Conservation (phyloP, 2,888 invertebrate species). For the Orthosia cruda region DNA sequence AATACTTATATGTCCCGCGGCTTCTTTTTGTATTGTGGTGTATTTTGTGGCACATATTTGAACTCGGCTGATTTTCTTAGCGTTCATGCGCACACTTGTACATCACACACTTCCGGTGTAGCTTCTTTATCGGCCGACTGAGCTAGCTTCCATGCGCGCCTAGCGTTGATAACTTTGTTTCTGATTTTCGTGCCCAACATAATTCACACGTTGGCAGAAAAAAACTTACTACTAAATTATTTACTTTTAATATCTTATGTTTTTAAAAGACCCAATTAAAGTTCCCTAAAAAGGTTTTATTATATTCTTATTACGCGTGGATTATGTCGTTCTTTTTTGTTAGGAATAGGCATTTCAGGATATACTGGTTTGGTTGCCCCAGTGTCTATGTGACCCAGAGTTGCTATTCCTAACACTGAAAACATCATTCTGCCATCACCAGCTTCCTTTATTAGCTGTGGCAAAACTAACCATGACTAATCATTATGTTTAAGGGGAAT, state of each 20-base stretch:
- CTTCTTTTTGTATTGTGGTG: not conserved
- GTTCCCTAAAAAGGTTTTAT: not conserved
- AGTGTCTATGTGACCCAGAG: not conserved
- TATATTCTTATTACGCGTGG: constrained; percentile 2
- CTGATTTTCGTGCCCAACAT: constrained; percentile 21
- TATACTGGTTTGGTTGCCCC: constrained; percentile 13
- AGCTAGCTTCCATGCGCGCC: constrained; percentile 51
- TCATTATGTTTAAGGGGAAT: not conserved
- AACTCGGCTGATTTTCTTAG: constrained; percentile 54
- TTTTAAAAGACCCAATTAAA: not conserved
- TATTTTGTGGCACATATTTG: not conserved
- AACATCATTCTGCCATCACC: not conserved
- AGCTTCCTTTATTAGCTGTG: constrained; percentile 7
- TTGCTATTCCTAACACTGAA: not conserved
- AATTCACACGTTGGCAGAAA: constrained; percentile 28
- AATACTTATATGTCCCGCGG: not conserved
- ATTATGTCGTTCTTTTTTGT: constrained; percentile 10
- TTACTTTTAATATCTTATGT: too few species aligned
- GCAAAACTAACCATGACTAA: constrained; percentile 30
- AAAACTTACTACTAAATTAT: too few species aligned
- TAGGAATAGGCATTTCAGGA: constrained; percentile 55
- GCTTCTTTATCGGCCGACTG: constrained; percentile 48
- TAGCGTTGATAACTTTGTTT: constrained; percentile 22
- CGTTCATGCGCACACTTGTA: constrained; percentile 43
- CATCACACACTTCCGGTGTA: constrained; percentile 20